Evolutionary conservation across 1,140 invertebrate genomes (phyloP).

Genomic region (Anoplolepis gracilipes): DNA sequence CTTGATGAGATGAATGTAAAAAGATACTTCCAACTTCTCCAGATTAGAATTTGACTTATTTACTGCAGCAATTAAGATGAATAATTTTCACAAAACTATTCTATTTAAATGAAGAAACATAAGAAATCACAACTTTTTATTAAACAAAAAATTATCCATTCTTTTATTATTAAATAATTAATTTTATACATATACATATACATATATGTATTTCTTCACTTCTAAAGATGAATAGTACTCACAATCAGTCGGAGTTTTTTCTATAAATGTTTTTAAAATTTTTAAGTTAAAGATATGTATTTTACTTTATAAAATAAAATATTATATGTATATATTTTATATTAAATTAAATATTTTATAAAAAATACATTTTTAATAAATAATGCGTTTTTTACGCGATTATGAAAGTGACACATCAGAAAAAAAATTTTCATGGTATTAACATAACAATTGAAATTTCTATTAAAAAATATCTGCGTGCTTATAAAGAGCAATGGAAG

Average conservation of each 20-base stretch:
- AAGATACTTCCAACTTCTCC: conserved; percentile 13
- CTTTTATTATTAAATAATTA: neutral
- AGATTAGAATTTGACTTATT: conserved; percentile 33
- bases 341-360: too few relatives aligned
- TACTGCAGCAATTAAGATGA: conserved; percentile 30
- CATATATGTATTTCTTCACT: too few relatives aligned
- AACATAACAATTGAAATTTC: neutral
- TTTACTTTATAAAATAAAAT: too few relatives aligned
- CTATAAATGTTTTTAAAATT: too few relatives aligned
- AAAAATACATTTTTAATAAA: too few relatives aligned
- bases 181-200: neutral
- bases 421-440: too few relatives aligned
- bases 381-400: too few relatives aligned
- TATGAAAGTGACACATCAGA: too few relatives aligned
- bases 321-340: too few relatives aligned
- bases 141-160: neutral
- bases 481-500: neutral
- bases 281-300: too few relatives aligned
- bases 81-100: neutral
- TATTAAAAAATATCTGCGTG: neutral
- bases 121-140: neutral
- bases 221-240: too few relatives aligned
- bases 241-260: too few relatives aligned
- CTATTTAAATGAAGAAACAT: neutral
- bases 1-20: neutral